Conservation (phyloP, 1,140 invertebrate species). For the Apocrypta bakeri region DNA sequence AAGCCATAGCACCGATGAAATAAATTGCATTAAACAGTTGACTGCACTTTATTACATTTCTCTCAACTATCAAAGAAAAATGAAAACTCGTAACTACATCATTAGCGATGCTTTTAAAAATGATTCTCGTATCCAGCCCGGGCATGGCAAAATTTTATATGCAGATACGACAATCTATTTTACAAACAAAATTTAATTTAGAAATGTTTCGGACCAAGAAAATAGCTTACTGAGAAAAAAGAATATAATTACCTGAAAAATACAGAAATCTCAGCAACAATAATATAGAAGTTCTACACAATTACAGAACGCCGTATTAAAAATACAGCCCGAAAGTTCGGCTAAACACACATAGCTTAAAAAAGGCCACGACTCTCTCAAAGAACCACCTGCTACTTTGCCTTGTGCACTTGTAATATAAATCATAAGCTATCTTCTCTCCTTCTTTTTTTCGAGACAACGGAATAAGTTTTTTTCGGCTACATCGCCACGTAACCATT, state of each 20-base stretch:
- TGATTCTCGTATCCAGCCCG: no score
- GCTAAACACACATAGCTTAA: background rate
- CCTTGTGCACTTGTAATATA: conserved; percentile 14
- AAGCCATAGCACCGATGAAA: no score
- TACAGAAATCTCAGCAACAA: no score
- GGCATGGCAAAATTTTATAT: no score
- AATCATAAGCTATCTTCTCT: conserved; percentile 9
- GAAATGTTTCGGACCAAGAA: no score
- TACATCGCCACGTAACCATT: background rate
- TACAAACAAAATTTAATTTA: no score
- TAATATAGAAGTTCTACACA: background rate
- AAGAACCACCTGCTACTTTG: conserved; percentile 17
- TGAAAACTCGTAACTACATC: conserved; percentile 26
- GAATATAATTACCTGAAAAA: no score
- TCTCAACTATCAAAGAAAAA: background rate
- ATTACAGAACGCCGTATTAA: background rate
- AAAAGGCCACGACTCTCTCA: background rate
- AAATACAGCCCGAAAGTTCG: background rate
- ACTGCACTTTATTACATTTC: conserved; percentile 48
- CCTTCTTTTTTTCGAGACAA: background rate
- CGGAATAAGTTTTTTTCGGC: background rate
- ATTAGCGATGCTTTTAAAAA: background rate
- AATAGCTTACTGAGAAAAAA: no score
- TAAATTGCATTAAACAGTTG: background rate
- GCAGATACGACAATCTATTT: no score